These are phyloP conservation scores for Agrenia bidenticulata DNA, from an alignment of 2,888 invertebrate genomes.

Conservation along the genomic window DNA sequence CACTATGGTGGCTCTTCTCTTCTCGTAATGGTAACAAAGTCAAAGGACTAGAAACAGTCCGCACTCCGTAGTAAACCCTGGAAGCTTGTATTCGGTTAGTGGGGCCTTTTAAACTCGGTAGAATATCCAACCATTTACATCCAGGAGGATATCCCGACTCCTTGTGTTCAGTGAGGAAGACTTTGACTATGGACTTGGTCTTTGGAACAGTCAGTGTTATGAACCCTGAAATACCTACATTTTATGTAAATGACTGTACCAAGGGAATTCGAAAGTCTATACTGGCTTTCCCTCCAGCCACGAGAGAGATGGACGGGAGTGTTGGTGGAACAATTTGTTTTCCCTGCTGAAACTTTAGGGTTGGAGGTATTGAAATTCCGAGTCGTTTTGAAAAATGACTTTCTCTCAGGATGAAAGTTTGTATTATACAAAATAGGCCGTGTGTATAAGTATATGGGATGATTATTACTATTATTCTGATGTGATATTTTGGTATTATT, in stretches of 20 bases:
- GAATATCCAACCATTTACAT: background rate
- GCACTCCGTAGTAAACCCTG: too few relatives aligned
- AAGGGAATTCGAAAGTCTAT: conserved; percentile 20
- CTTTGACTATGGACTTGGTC: background rate
- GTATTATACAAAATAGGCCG: background rate
- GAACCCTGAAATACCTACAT: conserved; percentile 31
- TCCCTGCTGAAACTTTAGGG: too few relatives aligned
- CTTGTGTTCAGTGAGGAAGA: background rate
- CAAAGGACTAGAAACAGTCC: too few relatives aligned
- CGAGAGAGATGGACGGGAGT: background rate
- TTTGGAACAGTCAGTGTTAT: conserved; percentile 18
- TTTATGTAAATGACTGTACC: conserved; percentile 32
- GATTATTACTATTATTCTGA: background rate
- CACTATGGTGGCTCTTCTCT: too few relatives aligned
- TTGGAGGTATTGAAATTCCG: background rate
- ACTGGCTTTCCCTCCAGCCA: background rate
- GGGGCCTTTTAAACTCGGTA: too few relatives aligned
- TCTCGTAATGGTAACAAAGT: too few relatives aligned
- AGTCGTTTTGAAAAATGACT: too few relatives aligned
- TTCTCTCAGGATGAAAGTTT: background rate
- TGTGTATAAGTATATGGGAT: background rate
- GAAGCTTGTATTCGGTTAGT: too few relatives aligned
- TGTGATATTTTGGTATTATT: conserved; percentile 3
- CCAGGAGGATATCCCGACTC: background rate
- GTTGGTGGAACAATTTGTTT: background rate